Percentiles rank a stretch among this genome's conserved stretches.
These are phyloP conservation scores for Coryphaenoides rupestris DNA, from an alignment of 2,113 vertebrate genomes.

Conservation along the genomic window DNA sequence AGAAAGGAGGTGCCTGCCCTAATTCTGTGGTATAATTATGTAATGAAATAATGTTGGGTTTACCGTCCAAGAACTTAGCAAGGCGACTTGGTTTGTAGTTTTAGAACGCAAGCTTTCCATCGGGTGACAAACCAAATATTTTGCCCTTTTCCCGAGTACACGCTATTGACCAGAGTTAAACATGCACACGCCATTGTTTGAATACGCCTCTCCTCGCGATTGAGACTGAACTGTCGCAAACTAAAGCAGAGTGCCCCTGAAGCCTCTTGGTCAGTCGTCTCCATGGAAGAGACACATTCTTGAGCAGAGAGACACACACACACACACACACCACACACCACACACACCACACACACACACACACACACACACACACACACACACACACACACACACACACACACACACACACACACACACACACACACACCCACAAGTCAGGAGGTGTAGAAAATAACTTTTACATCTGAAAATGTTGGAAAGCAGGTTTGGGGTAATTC, in stretches of 20 bases:
- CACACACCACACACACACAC: conserved; percentile 3
- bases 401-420: not conserved
- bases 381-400: not conserved
- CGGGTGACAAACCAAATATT: conserved; percentile 4
- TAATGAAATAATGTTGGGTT: not conserved
- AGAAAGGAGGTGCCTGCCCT: no score
- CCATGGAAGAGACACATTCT: conserved; percentile 18
- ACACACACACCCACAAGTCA: conserved; percentile 14
- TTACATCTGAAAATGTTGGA: conserved; percentile 37
- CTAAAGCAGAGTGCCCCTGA: conserved; percentile 19
- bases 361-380: not conserved
- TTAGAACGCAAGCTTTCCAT: no score
- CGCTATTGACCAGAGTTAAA: conserved; percentile 32
- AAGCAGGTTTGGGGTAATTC: conserved; percentile 35
- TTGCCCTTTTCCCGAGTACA: conserved; percentile 6
- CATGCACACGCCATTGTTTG: conserved; percentile 27
- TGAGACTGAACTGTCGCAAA: conserved; percentile 24
- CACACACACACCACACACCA: not conserved
- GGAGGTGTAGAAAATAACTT: conserved; percentile 47
- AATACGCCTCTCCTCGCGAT: conserved; percentile 30
- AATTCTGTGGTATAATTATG: not conserved
- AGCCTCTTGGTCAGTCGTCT: conserved; percentile 27
- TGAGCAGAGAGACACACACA: not conserved
- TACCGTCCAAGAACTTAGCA: not conserved
- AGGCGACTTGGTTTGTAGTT: not conserved